Conservation (phyloP, 2,113 vertebrate species). For the Syngnathus floridae region DNA sequence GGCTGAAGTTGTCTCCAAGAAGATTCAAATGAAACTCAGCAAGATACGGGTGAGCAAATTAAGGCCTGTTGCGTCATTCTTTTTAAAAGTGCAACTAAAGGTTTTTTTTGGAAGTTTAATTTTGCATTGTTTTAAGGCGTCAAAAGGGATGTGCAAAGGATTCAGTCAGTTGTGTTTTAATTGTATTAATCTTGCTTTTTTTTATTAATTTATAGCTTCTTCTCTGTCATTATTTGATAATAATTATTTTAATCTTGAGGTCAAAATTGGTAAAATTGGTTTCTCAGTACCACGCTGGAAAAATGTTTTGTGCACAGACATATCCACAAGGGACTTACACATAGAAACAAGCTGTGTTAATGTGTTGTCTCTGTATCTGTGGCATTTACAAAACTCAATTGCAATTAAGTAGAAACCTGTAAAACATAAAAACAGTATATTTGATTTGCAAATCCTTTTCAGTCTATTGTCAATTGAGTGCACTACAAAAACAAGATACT, state of each 20-base stretch:
- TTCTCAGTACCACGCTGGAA: not conserved
- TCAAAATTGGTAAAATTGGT: conserved; percentile 1
- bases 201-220: not conserved
- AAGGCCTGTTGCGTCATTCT: not conserved
- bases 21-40: conserved; percentile 99
- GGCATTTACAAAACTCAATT: not conserved
- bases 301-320: not conserved
- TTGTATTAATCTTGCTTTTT: not conserved
- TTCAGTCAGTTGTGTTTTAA: not conserved
- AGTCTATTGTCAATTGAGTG: no score
- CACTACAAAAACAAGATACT: no score
- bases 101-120: no score
- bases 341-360: not conserved
- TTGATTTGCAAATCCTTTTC: no score
- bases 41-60: conserved; percentile 86
- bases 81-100: not conserved
- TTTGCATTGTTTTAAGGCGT: not conserved
- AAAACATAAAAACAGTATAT: no score
- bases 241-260: not conserved
- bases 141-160: not conserved
- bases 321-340: not conserved
- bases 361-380: not conserved
- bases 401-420: no score
- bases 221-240: not conserved
- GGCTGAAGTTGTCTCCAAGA: conserved; percentile 92